Percentiles rank a stretch among this genome's conserved stretches.
Conservation (phyloP, 1,140 invertebrate genomes). For the Achroia grisella region DNA sequence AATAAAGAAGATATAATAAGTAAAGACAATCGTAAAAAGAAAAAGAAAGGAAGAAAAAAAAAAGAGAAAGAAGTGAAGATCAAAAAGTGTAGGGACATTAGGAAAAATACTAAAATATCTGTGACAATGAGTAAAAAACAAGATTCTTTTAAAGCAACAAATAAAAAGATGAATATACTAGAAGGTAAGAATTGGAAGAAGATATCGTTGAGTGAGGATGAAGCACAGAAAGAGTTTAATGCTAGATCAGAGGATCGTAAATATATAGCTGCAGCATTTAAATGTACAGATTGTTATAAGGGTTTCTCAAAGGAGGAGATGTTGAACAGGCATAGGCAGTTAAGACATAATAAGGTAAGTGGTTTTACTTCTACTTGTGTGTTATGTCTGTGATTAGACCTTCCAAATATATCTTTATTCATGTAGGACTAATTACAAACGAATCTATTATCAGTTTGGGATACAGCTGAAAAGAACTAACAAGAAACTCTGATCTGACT, state of each 20-base stretch:
- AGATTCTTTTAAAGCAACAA: too few relatives aligned
- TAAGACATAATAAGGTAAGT: conserved; percentile 43
- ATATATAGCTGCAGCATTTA: conserved; percentile 34
- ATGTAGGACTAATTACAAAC: too few relatives aligned
- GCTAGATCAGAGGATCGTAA: conserved; percentile 32
- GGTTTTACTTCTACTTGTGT: conserved; percentile 2
- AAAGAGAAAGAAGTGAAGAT: conserved; percentile 7
- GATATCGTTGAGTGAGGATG: conserved; percentile 38
- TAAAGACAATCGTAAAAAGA: too few relatives aligned
- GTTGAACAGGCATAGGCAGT: conserved; percentile 33
- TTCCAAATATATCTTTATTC: too few relatives aligned
- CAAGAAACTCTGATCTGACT: too few relatives aligned
- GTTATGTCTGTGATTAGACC: too few relatives aligned
- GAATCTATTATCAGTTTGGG: too few relatives aligned
- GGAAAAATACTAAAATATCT: too few relatives aligned
- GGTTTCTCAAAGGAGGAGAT: conserved; percentile 55
- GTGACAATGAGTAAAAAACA: too few relatives aligned
- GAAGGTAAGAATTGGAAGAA: conserved; percentile 42
- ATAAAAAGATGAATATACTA: conserved; percentile 10
- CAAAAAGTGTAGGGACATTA: too few relatives aligned
- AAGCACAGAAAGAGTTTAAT: conserved; percentile 43
- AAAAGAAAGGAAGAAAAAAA: conserved; percentile 3
- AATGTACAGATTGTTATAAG: conserved; percentile 50
- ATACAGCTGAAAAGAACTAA: too few relatives aligned
- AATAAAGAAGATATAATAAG: too few relatives aligned